Evolutionary conservation across 2,888 invertebrate species (phyloP).

Genomic region (Portevinia maculata): DNA sequence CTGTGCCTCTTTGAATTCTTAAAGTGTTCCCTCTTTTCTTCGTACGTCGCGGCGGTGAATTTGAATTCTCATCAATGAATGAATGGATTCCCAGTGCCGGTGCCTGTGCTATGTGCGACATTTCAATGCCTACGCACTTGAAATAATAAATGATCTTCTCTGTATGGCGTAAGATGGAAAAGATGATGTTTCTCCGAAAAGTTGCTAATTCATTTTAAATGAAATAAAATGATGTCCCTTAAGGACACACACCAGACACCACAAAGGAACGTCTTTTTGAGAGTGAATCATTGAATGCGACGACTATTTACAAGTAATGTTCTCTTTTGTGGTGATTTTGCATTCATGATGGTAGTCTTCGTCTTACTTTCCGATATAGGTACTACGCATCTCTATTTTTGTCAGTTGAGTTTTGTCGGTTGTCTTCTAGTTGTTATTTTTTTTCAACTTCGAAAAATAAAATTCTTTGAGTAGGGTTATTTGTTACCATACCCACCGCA

Average conservation of each 20-base stretch:
- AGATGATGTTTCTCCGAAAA: conserved; percentile 51
- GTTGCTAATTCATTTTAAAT: conserved; percentile 59
- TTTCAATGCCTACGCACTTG: conserved; percentile 72
- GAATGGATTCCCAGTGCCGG: conserved; percentile 51
- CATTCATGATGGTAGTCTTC: conserved; percentile 29
- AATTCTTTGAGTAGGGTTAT: conserved; percentile 18
- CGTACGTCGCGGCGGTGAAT: conserved; percentile 47
- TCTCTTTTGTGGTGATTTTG: conserved; percentile 27
- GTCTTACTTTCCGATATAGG: conserved; percentile 3
- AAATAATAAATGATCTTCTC: conserved; percentile 67
- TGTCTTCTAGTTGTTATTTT: conserved; percentile 7
- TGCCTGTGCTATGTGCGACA: conserved; percentile 48
- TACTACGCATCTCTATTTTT: conserved; percentile 44
- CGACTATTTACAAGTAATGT: not conserved
- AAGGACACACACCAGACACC: conserved; percentile 43
- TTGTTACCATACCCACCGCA: conserved; percentile 19
- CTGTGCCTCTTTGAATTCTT: conserved; percentile 64
- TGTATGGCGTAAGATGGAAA: conserved; percentile 24
- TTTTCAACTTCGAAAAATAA: conserved; percentile 12
- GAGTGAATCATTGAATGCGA: conserved; percentile 55
- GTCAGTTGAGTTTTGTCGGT: conserved; percentile 40
- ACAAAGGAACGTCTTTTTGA: conserved; percentile 52
- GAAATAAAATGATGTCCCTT: conserved; percentile 49
- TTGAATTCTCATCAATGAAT: conserved; percentile 72
- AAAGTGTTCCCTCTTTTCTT: conserved; percentile 41